Conservation (phyloP, 2,113 vertebrate species). For the Calidris pugnax region DNA sequence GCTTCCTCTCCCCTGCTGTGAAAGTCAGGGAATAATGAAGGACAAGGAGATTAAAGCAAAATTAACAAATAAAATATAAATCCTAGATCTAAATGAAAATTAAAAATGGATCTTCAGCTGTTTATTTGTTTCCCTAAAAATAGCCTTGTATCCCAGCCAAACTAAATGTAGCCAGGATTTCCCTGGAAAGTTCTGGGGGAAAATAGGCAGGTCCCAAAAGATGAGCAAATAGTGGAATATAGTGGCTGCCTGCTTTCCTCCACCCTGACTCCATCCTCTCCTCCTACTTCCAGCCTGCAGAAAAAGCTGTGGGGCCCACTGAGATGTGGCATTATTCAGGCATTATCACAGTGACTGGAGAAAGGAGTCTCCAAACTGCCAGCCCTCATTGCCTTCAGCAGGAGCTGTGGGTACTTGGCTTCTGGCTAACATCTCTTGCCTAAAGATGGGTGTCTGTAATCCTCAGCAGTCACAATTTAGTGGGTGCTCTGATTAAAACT, state of each 20-base stretch:
- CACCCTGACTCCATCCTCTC: rapidly evolving
- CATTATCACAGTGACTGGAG: neutral
- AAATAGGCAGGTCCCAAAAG: neutral
- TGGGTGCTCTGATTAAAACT: neutral
- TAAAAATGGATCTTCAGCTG: conserved; percentile 23
- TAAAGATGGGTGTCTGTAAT: neutral
- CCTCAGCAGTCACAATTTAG: neutral
- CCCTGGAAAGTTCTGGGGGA: neutral
- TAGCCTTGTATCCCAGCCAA: neutral
- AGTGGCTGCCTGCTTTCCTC: neutral
- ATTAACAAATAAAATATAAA: conserved; percentile 69
- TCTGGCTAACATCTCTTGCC: neutral
- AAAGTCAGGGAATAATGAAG: conserved; percentile 46
- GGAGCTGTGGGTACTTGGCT: neutral
- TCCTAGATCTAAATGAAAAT: conserved; percentile 58
- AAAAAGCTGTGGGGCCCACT: neutral
- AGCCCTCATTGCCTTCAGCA: neutral
- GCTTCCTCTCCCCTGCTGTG: conserved; percentile 40
- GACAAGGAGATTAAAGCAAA: conserved; percentile 62
- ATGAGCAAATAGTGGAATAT: neutral
- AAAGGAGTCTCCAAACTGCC: neutral
- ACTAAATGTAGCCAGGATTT: conserved; percentile 1
- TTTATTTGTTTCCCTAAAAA: conserved; percentile 40
- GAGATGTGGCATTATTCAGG: neutral
- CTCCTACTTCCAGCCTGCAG: neutral